Evolutionary conservation across 2,888 invertebrate species (phyloP), one percentile per base, ranked within the genome.

Genomic region (Alentia gelatinosa): DNA sequence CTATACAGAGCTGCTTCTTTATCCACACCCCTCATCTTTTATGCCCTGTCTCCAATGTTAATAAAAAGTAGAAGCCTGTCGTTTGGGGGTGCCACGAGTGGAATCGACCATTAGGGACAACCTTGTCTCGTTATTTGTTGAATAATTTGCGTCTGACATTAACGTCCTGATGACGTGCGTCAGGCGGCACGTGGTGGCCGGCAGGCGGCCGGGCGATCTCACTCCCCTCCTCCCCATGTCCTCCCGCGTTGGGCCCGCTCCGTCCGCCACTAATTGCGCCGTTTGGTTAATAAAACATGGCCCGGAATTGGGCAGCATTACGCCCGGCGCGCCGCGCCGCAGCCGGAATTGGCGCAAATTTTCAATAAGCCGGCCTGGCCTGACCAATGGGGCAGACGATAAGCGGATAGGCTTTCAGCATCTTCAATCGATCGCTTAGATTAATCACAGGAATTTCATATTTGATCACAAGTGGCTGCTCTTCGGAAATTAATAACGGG

Each of bases 271-370:
- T 47, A 86, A 86, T 47, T 86, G 47, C 26, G 33, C 12, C 19
- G 30, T 9, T 30, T n/a, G n/a, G n/a, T 86, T 33, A 86, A 86
- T 86, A 86, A 86, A 86, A 86, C 86, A 86, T 86, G 86, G 33
- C 30, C 86, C 1, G 86, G 37, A 68, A 26, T 68, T 26, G 19
- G 68, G 30, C 68, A 30, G 68, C 37, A 79, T 79, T 79, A 79
- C 19, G 37, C 35, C 5, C 30, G 79, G 23, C 79, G 35, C 68
- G 26, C 68, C 26, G 4, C 30, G 12, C 68, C 5, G 9, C 79
- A 12, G n/a, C 15, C 39, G n/a, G 26, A 79, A 79, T 79, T 79
- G 37, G 37, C 12, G n/a, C 79, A 79, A 79, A 79, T 79, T 79
- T 79, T 79, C 79, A 79, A 79, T 79, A 79, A 79, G 35, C 79